These are phyloP conservation scores for Ochropleura plecta DNA, from an alignment of 2,888 invertebrate species.

Conservation along the genomic window DNA sequence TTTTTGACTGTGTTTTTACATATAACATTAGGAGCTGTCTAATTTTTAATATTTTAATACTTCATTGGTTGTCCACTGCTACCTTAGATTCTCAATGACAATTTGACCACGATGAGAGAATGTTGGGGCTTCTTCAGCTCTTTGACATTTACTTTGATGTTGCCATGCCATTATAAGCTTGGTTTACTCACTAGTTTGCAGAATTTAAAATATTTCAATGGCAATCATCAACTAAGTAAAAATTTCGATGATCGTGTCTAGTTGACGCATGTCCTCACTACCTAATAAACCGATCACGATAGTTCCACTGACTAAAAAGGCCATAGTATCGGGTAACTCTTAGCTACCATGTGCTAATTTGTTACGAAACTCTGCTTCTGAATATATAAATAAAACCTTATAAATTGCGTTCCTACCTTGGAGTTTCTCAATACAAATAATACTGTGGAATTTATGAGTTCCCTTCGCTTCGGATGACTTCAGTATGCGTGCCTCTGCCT, in stretches of 20 bases:
- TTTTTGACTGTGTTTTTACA: slow-evolving; percentile 25
- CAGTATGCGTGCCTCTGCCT: slow-evolving; percentile 9
- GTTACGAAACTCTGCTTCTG: slow-evolving; percentile 70
- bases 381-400: slow-evolving; percentile 50
- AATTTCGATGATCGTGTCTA: slow-evolving; percentile 61
- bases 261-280: slow-evolving; percentile 70
- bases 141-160: background rate
- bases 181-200: background rate
- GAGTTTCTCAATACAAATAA: slow-evolving; percentile 22
- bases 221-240: slow-evolving; percentile 20
- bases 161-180: background rate
- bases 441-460: slow-evolving; percentile 13
- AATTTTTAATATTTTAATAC: slow-evolving; percentile 17
- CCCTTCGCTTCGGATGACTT: slow-evolving; percentile 11
- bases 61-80: background rate
- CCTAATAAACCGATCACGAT: slow-evolving; percentile 87
- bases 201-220: slow-evolving; percentile 11
- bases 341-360: slow-evolving; percentile 79
- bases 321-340: slow-evolving; percentile 72
- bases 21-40: slow-evolving; percentile 28
- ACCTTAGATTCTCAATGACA: background rate
- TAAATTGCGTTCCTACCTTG: slow-evolving; percentile 46
- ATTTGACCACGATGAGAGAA: background rate
- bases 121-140: background rate
- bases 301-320: slow-evolving; percentile 78